These are phyloP conservation scores for Calephelis virginiensis DNA, from an alignment of 1,140 invertebrate species.

Conservation along the genomic window DNA sequence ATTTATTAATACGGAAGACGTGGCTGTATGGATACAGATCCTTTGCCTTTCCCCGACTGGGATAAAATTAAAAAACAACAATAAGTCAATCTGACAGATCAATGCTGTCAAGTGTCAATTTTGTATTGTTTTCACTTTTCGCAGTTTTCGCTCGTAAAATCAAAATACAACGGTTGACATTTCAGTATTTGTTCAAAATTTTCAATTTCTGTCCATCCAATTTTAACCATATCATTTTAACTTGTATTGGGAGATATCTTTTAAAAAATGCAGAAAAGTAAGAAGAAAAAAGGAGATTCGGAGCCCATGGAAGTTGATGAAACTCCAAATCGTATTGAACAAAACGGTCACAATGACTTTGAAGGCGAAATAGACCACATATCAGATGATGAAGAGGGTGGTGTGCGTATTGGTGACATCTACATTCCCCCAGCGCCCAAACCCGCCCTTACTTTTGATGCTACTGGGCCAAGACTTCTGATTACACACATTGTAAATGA, in stretches of 20 bases:
- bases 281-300: slow-evolving; percentile 46
- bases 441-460: slow-evolving; percentile 83
- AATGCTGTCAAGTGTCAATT: no score
- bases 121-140: no score
- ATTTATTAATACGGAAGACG: no score
- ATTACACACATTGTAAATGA: slow-evolving; percentile 95
- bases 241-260: neutral
- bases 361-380: slow-evolving; percentile 64
- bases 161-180: no score
- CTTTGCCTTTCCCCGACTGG: no score
- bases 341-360: slow-evolving; percentile 33
- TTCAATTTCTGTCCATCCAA: no score
- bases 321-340: slow-evolving; percentile 27
- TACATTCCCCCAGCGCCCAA: slow-evolving; percentile 92
- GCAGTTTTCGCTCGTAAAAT: no score
- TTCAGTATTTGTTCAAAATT: no score
- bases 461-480: slow-evolving; percentile 89
- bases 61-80: no score
- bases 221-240: no score
- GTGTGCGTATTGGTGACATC: slow-evolving; percentile 86
- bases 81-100: no score
- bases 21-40: no score
- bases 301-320: slow-evolving; percentile 68
- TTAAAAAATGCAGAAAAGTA: slow-evolving; percentile 48
- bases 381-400: slow-evolving; percentile 82